A percentile compares a stretch with the other conserved stretches of the same genome.
These are phyloP conservation scores for Leucopternis melanops DNA, from an alignment of 2,113 vertebrate genomes.

Conservation along the genomic window DNA sequence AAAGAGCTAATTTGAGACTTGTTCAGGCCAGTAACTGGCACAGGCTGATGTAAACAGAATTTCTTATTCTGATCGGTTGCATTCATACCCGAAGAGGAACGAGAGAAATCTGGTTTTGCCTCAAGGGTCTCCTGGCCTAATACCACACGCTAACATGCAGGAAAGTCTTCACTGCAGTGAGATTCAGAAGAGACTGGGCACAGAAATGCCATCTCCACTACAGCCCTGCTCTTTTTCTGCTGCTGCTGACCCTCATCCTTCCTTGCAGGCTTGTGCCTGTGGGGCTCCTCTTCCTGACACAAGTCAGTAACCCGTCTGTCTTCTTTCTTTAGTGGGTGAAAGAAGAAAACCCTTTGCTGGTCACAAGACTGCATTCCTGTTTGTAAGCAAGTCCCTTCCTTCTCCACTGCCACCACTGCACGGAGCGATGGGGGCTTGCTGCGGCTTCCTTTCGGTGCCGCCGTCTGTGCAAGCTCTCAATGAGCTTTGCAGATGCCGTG, in stretches of 20 bases:
- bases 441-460: neutral
- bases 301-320: neutral
- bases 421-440: fast-evolving
- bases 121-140: neutral
- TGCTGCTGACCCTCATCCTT: neutral
- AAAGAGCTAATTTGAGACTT: neutral
- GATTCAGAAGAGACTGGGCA: neutral
- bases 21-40: neutral
- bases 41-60: neutral
- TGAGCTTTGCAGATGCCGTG: neutral
- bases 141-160: neutral
- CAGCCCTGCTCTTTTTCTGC: neutral
- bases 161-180: neutral
- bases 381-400: neutral
- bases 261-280: neutral
- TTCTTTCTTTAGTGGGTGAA: neutral
- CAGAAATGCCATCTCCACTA: neutral
- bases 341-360: neutral
- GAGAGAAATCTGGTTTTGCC: neutral
- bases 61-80: neutral
- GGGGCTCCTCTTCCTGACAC: neutral
- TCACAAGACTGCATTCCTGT: neutral
- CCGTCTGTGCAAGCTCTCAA: fast-evolving
- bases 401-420: neutral
- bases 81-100: neutral